phyloP scores from a whole-genome alignment of 2,888 invertebrate genomes.

The Glomeris marginata region DNA sequence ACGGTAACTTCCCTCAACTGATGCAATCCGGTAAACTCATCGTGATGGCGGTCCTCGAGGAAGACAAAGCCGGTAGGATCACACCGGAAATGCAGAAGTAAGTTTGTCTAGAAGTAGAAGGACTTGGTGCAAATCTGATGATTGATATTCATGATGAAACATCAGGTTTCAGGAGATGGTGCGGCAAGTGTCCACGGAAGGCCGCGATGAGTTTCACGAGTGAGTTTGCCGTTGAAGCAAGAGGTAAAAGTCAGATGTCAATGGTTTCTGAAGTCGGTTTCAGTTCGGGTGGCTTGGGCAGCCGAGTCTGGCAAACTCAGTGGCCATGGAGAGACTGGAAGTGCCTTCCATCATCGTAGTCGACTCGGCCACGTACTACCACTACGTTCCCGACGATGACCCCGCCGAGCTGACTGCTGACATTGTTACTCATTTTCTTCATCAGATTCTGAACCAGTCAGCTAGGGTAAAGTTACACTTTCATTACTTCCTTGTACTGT shows the following conservation, averaged over 20 bases:
- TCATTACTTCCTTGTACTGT: constrained; percentile 2
- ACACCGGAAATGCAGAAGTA: constrained; percentile 52
- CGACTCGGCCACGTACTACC: constrained; percentile 81
- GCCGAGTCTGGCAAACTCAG: constrained; percentile 78
- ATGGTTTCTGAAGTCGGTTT: constrained; percentile 39
- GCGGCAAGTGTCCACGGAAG: constrained; percentile 55
- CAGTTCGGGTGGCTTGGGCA: constrained; percentile 95
- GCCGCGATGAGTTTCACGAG: constrained; percentile 62
- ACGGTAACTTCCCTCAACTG: constrained; percentile 12
- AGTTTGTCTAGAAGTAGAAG: constrained; percentile 11
- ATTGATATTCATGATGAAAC: too few species aligned
- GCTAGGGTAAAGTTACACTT: constrained; percentile 62
- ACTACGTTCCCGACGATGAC: constrained; percentile 69
- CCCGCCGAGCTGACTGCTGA: constrained; percentile 64
- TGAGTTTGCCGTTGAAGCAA: constrained; percentile 24
- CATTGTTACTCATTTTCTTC: constrained; percentile 56
- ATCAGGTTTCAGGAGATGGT: constrained; percentile 60
- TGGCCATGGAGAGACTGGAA: constrained; percentile 71
- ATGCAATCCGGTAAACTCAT: constrained; percentile 69
- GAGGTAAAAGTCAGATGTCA: not conserved
- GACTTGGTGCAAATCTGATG: too few species aligned
- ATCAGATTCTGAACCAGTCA: constrained; percentile 58
- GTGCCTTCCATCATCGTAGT: constrained; percentile 77
- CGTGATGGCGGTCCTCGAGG: constrained; percentile 73
- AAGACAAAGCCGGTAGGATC: constrained; percentile 68